Conservation (phyloP, 2,113 vertebrate genomes). For the Elaphurus davidianus region DNA sequence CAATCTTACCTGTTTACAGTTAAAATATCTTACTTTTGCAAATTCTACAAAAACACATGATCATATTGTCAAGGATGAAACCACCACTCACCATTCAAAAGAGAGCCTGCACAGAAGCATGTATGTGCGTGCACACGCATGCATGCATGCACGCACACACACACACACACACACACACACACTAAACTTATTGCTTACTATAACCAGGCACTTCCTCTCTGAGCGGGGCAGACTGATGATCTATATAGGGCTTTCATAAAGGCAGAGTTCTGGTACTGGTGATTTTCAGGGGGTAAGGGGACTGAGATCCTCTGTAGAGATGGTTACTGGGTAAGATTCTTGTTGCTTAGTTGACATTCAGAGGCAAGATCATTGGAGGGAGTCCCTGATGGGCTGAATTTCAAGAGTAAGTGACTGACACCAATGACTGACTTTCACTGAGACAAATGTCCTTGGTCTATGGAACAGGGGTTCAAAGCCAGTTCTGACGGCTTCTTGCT, state of each 20-base stretch:
- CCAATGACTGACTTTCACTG: background rate
- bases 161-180: background rate
- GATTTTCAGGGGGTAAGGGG: background rate
- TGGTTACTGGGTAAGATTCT: background rate
- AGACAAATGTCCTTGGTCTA: background rate
- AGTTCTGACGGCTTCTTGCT: background rate
- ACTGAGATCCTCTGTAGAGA: background rate
- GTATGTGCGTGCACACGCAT: fast-evolving
- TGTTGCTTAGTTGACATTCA: background rate
- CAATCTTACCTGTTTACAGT: background rate
- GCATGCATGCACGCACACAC: fast-evolving
- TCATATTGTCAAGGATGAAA: background rate
- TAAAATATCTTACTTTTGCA: background rate
- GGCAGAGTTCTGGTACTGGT: background rate
- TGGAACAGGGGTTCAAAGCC: background rate
- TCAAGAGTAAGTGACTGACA: background rate
- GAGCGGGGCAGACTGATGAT: background rate
- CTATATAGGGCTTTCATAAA: background rate
- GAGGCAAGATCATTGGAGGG: background rate
- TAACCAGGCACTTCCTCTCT: background rate
- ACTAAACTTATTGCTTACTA: background rate
- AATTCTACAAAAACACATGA: background rate
- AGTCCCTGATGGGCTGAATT: background rate
- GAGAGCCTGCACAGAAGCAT: background rate
- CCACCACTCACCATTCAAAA: background rate